phyloP scores from a whole-genome alignment of 1,140 invertebrate species.

The Diorhabda elongata region DNA sequence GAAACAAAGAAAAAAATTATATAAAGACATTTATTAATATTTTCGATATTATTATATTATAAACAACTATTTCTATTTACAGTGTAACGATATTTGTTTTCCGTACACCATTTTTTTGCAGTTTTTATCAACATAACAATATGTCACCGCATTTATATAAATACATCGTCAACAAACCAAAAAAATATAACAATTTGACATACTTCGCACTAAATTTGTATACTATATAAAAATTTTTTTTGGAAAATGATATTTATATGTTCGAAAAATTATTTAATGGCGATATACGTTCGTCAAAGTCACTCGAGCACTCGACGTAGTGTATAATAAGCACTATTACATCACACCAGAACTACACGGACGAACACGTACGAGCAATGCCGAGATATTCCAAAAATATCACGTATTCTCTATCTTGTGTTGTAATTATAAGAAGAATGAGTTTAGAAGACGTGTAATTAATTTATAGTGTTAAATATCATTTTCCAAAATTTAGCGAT shows the following conservation, averaged over 20 bases:
- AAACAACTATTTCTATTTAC: slow-evolving; percentile 46
- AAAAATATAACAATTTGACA: slow-evolving; percentile 34
- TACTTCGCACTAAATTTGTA: slow-evolving; percentile 38
- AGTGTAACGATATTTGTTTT: slow-evolving; percentile 41
- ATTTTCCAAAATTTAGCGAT: neutral
- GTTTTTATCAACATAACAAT: slow-evolving; percentile 29
- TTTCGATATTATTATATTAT: slow-evolving; percentile 45
- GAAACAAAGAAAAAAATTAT: slow-evolving; percentile 26
- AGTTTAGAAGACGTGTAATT: no score
- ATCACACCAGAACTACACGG: no score
- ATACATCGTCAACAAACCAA: slow-evolving; percentile 36
- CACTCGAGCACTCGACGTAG: no score
- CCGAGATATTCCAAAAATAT: no score
- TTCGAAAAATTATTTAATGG: no score
- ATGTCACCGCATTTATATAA: slow-evolving; percentile 29
- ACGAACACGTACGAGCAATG: no score
- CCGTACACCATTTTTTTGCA: slow-evolving; percentile 37
- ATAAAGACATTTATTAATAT: slow-evolving; percentile 47
- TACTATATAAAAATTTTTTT: slow-evolving; percentile 18
- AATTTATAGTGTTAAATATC: neutral
- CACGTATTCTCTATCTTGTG: no score
- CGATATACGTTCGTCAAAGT: no score
- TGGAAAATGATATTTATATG: slow-evolving; percentile 5
- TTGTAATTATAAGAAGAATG: no score
- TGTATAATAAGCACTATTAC: no score